Evolutionary conservation across 1,140 invertebrate genomes (phyloP).

Genomic region (Trissolcus basalis): DNA sequence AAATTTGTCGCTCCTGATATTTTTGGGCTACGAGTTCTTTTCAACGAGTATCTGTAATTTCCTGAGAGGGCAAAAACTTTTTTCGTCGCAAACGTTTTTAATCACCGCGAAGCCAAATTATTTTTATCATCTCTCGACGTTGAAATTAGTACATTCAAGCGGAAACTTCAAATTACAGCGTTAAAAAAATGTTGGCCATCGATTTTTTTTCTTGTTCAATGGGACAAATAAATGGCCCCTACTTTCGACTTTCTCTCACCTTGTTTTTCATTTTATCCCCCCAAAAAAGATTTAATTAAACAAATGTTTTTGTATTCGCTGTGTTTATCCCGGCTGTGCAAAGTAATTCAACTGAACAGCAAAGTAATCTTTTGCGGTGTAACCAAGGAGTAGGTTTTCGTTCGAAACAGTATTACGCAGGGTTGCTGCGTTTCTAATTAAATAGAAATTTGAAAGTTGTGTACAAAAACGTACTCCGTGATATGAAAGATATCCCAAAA

Average conservation of each 20-base stretch:
- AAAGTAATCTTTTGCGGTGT: too few relatives aligned
- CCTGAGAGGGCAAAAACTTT: not conserved
- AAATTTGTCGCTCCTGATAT: constrained; percentile 37
- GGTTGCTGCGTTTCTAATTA: too few relatives aligned
- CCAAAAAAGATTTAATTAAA: not conserved
- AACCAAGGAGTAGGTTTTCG: not conserved
- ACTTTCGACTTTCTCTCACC: not conserved
- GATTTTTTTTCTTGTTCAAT: not conserved
- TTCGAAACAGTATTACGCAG: too few relatives aligned
- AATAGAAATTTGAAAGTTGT: too few relatives aligned
- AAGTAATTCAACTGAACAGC: too few relatives aligned
- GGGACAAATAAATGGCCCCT: not conserved
- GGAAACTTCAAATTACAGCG: too few relatives aligned
- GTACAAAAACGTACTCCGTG: too few relatives aligned
- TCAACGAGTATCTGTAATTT: not conserved
- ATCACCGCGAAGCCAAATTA: not conserved
- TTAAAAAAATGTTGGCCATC: too few relatives aligned
- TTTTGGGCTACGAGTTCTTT: constrained; percentile 20
- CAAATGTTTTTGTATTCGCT: not conserved
- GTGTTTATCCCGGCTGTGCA: not conserved
- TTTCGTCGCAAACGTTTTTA: not conserved
- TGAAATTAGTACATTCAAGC: too few relatives aligned
- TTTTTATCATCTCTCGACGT: not conserved
- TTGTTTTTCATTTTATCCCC: not conserved
- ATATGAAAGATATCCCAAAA: too few relatives aligned